These are phyloP conservation scores for Stictonetta naevosa DNA, from an alignment of 2,113 vertebrate genomes.

Conservation along the genomic window DNA sequence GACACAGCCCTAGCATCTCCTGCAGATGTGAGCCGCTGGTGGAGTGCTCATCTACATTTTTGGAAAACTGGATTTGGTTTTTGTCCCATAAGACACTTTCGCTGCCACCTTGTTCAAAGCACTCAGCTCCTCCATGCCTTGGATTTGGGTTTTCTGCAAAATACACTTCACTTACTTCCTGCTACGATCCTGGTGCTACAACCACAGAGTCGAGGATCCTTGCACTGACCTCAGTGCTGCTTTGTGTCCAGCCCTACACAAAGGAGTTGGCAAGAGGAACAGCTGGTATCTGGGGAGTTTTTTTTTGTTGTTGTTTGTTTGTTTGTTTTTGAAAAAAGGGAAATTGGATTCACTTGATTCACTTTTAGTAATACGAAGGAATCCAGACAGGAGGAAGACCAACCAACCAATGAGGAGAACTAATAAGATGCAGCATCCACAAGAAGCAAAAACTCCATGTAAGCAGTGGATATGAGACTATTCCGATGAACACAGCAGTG, in stretches of 20 bases:
- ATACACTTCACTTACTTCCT: background rate
- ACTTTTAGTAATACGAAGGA: background rate
- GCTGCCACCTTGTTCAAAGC: background rate
- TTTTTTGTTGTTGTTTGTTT: background rate
- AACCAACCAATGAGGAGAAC: background rate
- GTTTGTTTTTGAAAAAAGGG: background rate
- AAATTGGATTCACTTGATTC: background rate
- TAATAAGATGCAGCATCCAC: background rate
- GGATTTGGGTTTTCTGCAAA: background rate
- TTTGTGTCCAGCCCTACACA: background rate
- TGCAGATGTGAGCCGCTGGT: background rate
- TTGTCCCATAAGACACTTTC: background rate
- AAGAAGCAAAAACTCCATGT: background rate
- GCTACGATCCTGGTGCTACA: background rate
- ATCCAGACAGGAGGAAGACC: background rate
- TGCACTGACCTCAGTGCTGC: background rate
- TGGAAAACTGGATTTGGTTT: background rate
- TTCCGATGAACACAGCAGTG: background rate
- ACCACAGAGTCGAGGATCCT: background rate
- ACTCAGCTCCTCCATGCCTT: background rate
- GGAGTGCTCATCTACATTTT: background rate
- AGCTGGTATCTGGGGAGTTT: background rate
- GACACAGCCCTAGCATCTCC: background rate
- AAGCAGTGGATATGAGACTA: accelerated
- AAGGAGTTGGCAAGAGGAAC: background rate